Evolutionary conservation across 2,113 vertebrate species (phyloP), one percentile per base, ranked within the genome.

Genomic region (Cebidichthys violaceus): DNA sequence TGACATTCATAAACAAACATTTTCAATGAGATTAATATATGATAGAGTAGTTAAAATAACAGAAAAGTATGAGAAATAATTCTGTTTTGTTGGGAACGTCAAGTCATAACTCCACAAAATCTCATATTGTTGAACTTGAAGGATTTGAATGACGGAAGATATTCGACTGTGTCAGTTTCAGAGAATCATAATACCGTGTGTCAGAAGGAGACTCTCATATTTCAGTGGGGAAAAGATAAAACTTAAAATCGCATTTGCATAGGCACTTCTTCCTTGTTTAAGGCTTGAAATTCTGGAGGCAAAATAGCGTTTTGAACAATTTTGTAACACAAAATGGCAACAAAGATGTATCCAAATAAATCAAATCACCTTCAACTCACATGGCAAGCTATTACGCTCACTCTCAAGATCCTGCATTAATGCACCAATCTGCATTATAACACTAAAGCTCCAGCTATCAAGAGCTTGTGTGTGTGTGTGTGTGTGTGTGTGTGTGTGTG

Each of bases 341-440:
- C 66, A 75, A 55, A 84, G 29, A 72, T 78, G 65, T 35, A 50
- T 74, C 52, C 37, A 14, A 85, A 90, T 86, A 83, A 88, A 91
- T 89, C 72, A 85, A 69, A 57, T 50, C 1, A 7, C 39, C 75
- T 77, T 33, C 50, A 79, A 84, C 73, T 89, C 77, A 84, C 62
- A 84, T 45, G 73, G 81, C 81, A 86, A 69, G 75, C 83, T 79
- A 75, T 88, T 85, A 87, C 45, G 31, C 72, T 78, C 61, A 37
- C 75, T 75, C 64, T 86, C 74, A 54, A 60, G 39, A 83, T 79
- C 54, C 68, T 79, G 65, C 86, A 90, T 90, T 90, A 90, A 90
- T 88, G 88, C 84, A 84, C 83, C 83, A 86, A 89, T 89, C 77
- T 88, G 88, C 87, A 90, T 90, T 87, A 82, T 52, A 87, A 90